Evolutionary conservation across 2,113 vertebrate species (phyloP), one percentile per base, ranked within the genome.

Genomic region (Albula glossodonta): DNA sequence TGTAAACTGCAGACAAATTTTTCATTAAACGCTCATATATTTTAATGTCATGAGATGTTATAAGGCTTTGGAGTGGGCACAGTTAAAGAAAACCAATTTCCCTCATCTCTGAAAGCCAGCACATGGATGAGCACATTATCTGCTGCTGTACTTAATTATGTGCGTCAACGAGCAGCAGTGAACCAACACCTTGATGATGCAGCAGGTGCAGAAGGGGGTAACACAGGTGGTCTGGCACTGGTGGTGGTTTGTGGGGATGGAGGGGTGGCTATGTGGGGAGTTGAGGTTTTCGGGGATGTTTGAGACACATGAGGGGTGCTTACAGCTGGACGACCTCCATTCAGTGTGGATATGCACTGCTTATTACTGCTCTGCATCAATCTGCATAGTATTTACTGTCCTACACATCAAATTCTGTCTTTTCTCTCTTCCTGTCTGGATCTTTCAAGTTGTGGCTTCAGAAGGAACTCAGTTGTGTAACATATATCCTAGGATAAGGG

Each of bases 71-170:
- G 86, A 77, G 53, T 82, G 89, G 89, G 88, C 85, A 80, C 82
- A 89, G 85, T 85, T 90, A 12, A 22, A 51, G 51, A 22, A 88
- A 93, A 93, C 92, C 91, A 92, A 88, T 92, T 91, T 86, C 88
- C 48, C 86, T 91, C 89, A 91, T 92, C 91, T 91, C 89, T 91
- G 90, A 92, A 94, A 93, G 86, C 88, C 85, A 84, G 86, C 89
- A 89, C 89, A 89, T 89, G 90, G 91, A 91, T 88, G 88, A 91
- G 87, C 87, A 88, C 89, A 94, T 93, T 93, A 93, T 85, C 85
- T 81, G 87, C 85, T 92, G 93, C 90, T 93, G 87, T 88, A 91
- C 89, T 90, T 93, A 87, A 92, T 93, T 93, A 92, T 88, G 88
- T 91, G 90, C 89, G 89, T 86, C 90, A 88, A 85, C 87, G 89